Evolutionary conservation across 2,888 invertebrate species (phyloP).

Genomic region (Dyspetes luteomarginatus): DNA sequence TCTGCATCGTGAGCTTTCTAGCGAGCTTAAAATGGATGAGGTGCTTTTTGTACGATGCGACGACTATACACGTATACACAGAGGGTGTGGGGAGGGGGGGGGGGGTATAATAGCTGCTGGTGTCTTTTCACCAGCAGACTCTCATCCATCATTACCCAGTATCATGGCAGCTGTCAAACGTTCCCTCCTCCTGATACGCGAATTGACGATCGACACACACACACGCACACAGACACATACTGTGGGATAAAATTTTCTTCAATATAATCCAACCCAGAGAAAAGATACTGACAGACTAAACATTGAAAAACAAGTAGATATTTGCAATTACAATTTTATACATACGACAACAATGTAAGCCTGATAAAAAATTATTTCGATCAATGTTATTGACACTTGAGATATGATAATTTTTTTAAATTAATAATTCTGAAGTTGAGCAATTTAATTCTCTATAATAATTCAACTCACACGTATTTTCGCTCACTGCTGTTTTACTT

Average conservation of each 20-base stretch:
- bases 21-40: conserved; percentile 16
- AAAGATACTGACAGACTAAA: neutral
- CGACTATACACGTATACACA: neutral
- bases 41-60: neutral
- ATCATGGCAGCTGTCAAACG: conserved; percentile 71
- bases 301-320: neutral
- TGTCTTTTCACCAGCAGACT: conserved; percentile 71
- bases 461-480: too few species aligned
- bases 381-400: too few species aligned
- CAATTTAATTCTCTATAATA: too few species aligned
- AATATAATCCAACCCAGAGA: neutral
- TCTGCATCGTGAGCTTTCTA: neutral
- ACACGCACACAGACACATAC: neutral
- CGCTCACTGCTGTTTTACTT: too few species aligned
- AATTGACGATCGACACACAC: conserved; percentile 52
- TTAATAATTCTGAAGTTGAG: too few species aligned
- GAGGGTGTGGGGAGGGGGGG: neutral
- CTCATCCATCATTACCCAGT: conserved; percentile 76
- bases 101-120: conserved; percentile 36
- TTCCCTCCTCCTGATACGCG: conserved; percentile 56
- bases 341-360: too few species aligned
- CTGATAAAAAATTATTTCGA: too few species aligned
- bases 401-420: too few species aligned
- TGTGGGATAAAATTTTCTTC: neutral
- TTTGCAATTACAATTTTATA: too few species aligned